Percentiles rank a stretch among this genome's conserved stretches.
Conservation (phyloP, 2,888 invertebrate genomes). For the Leptogaster cylindrica region DNA sequence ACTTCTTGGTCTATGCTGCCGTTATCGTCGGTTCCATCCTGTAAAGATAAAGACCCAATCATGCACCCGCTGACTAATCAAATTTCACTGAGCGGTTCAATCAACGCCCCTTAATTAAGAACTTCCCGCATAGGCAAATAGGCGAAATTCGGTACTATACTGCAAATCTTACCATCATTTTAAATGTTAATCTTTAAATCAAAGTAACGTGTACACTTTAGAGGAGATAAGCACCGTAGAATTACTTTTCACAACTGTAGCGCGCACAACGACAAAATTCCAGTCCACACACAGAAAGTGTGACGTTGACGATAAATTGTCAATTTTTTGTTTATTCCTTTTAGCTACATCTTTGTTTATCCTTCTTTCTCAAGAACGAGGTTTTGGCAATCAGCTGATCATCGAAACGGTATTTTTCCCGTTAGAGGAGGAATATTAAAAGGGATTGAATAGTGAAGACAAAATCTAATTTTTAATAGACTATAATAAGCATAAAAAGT, state of each 20-base stretch:
- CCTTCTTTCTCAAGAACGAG: constrained; percentile 4
- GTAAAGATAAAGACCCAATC: background rate
- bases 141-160: background rate
- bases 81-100: background rate
- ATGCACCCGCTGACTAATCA: constrained; percentile 6
- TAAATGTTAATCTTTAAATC: no score
- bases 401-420: background rate
- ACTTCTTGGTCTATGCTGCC: constrained; percentile 24
- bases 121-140: background rate
- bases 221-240: no score
- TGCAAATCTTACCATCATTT: constrained; percentile 34
- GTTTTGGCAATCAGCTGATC: constrained; percentile 17
- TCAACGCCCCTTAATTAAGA: constrained; percentile 28
- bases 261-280: no score
- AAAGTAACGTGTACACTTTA: no score
- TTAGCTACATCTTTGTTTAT: no score
- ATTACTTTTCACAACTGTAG: no score
- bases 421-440: background rate
- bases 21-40: constrained; percentile 41
- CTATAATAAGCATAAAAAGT: no score
- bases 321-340: constrained; percentile 28
- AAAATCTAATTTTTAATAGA: no score
- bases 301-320: constrained; percentile 24
- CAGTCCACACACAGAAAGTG: background rate
- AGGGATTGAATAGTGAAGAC: background rate